phyloP scores from a whole-genome alignment of 2,113 vertebrate genomes.

The Dipodomys spectabilis region DNA sequence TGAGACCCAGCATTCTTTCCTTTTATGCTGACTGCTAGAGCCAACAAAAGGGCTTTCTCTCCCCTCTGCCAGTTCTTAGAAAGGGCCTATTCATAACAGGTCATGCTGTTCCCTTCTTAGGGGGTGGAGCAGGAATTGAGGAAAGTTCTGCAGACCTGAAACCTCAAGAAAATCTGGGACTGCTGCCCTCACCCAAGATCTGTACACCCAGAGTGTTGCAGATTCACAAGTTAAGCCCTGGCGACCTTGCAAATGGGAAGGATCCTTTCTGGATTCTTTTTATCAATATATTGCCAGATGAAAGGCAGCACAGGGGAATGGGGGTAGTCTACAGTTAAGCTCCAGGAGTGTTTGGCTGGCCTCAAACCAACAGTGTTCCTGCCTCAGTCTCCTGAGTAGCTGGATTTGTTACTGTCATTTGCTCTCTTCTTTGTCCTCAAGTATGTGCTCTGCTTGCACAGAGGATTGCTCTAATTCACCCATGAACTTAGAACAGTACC shows the following conservation, averaged over 20 bases:
- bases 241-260: not conserved
- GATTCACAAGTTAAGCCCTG: not conserved
- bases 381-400: not conserved
- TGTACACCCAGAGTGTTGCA: not conserved
- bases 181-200: not conserved
- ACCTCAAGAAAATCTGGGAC: not conserved
- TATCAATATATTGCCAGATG: not conserved
- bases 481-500: not conserved
- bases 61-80: conserved; percentile 43
- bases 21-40: conserved; percentile 33
- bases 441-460: not conserved
- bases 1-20: conserved; percentile 26
- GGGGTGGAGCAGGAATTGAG: not conserved
- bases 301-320: conserved; percentile 36
- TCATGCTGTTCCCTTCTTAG: not conserved
- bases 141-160: conserved; percentile 20
- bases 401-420: not conserved
- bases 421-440: conserved; percentile 1
- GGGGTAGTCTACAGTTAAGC: not conserved
- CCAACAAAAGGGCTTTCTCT: conserved; percentile 58
- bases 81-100: conserved; percentile 70
- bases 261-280: not conserved
- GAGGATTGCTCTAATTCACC: not conserved
- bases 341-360: not conserved
- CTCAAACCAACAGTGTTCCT: not conserved